Evolutionary conservation across 2,797 vertebrate genomes (phyloP).

Genomic region (Myripristis jacobus): DNA sequence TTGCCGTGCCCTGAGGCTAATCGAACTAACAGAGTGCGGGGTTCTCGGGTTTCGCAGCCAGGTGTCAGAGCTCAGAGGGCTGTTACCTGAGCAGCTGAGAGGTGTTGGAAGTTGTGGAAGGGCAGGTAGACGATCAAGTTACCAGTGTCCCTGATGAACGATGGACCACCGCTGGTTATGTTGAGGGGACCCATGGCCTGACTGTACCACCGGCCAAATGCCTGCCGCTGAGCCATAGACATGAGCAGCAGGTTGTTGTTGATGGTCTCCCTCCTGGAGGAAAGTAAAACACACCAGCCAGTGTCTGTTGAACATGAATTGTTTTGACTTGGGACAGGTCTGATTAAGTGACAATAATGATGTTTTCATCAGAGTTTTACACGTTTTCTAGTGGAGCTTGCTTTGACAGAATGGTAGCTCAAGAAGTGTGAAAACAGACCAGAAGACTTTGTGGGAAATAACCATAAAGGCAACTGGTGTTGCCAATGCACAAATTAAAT

Average conservation of each 20-base stretch:
- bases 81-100: constrained; percentile 88
- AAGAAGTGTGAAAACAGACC: no score
- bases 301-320: background rate
- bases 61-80: constrained; percentile 76
- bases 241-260: constrained; percentile 74
- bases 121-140: constrained; percentile 86
- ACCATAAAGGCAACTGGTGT: no score
- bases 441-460: no score
- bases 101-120: constrained; percentile 85
- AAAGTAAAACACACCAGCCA: background rate
- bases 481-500: background rate
- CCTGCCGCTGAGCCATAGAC: constrained; percentile 74
- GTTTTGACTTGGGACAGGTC: background rate
- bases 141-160: constrained; percentile 81
- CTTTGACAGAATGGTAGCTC: no score
- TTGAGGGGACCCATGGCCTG: constrained; percentile 54
- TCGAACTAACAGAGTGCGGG: constrained; percentile 44
- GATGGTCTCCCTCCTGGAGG: constrained; percentile 76
- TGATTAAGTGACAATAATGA: no score
- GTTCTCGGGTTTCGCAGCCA: constrained; percentile 74
- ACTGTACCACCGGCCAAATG: constrained; percentile 83
- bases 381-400: background rate
- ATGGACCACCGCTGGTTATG: constrained; percentile 69
- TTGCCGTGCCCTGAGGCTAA: constrained; percentile 34
- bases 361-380: background rate